phyloP scores from a whole-genome alignment of 2,113 vertebrate genomes.

The Leptobrachium leishanense region DNA sequence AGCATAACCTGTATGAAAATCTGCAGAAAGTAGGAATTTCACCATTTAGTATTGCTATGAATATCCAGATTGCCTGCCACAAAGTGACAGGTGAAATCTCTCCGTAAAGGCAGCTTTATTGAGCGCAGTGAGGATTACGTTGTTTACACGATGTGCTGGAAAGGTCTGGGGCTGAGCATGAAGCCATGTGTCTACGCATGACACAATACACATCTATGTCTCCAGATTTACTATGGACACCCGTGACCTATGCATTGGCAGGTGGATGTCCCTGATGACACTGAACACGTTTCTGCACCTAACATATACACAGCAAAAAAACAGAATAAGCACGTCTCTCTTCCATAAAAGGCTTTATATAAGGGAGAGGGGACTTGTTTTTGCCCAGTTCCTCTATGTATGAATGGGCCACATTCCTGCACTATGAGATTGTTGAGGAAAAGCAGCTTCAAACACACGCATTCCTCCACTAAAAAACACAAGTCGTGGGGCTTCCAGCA shows the following conservation, averaged over 20 bases:
- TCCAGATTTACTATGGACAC: slow-evolving; percentile 27
- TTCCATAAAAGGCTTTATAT: slow-evolving; percentile 39
- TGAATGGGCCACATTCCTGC: slow-evolving; percentile 38
- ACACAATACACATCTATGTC: slow-evolving; percentile 23
- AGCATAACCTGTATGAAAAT: no score
- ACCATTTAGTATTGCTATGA: background rate
- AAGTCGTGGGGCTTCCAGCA: slow-evolving; percentile 10
- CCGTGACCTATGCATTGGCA: slow-evolving; percentile 22
- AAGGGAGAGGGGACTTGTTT: slow-evolving; percentile 18
- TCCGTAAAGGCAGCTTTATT: no score
- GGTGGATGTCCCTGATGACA: slow-evolving; percentile 40
- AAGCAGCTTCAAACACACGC: slow-evolving; percentile 20
- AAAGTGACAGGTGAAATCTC: background rate
- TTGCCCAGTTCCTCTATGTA: slow-evolving; percentile 10
- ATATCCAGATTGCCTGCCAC: background rate
- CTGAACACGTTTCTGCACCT: slow-evolving; percentile 38
- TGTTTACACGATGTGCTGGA: slow-evolving; percentile 31
- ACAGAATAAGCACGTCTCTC: background rate
- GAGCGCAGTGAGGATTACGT: slow-evolving; percentile 18
- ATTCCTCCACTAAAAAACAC: slow-evolving; percentile 25
- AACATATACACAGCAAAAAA: slow-evolving; percentile 17
- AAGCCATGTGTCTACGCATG: background rate
- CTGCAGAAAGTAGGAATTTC: background rate
- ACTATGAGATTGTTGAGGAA: slow-evolving; percentile 34
- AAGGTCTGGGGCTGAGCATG: background rate